Evolutionary conservation across 2,113 vertebrate species (phyloP).

Genomic region (Neolamprologus toae): DNA sequence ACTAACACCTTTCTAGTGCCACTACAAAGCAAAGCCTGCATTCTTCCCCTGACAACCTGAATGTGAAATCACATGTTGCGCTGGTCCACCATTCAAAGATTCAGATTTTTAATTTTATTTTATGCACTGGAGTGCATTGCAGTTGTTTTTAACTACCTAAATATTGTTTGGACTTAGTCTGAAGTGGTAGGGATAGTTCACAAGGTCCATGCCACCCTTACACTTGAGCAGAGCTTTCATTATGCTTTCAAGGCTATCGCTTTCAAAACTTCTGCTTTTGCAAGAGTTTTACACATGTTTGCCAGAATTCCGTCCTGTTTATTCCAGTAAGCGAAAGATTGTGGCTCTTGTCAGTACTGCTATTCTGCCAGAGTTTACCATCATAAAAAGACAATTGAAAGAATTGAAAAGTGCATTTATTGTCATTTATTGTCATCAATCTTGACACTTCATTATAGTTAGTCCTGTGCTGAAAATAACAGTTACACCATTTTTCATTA

Average conservation of each 20-base stretch:
- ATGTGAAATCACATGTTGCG: neutral
- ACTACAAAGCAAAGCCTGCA: neutral
- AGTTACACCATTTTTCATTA: neutral
- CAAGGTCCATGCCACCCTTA: accelerated
- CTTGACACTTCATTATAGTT: neutral
- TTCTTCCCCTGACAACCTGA: neutral
- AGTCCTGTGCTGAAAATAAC: neutral
- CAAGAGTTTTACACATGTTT: neutral
- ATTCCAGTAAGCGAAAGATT: accelerated
- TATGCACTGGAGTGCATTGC: neutral
- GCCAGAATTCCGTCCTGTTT: neutral
- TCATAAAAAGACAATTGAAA: neutral
- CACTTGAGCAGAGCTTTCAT: neutral
- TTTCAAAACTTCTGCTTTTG: neutral
- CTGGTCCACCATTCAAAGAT: neutral
- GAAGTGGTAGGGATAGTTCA: neutral
- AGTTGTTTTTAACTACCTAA: neutral
- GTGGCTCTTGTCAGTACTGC: neutral
- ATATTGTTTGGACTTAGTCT: neutral
- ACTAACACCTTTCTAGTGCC: neutral
- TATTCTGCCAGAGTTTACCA: neutral
- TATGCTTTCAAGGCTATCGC: neutral
- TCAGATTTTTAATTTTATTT: neutral
- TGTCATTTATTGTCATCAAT: neutral
- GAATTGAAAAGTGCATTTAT: neutral